phyloP scores from a whole-genome alignment of 2,797 vertebrate species.

The Amblyopsis hoosieri region DNA sequence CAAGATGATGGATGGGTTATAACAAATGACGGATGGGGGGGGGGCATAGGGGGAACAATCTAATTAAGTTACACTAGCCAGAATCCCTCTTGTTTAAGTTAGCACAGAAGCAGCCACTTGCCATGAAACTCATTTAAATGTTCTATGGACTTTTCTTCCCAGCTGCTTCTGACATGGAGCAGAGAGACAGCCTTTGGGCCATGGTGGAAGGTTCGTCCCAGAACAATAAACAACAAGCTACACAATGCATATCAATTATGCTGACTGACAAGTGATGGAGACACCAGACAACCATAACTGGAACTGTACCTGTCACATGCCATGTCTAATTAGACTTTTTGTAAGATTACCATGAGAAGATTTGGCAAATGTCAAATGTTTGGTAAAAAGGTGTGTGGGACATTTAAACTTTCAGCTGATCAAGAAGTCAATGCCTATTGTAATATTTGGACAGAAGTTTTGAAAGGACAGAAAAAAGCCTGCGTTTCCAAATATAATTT shows the following conservation, averaged over 20 bases:
- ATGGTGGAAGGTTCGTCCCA: slow-evolving; percentile 34
- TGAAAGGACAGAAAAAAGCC: not conserved
- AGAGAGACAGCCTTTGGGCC: slow-evolving; percentile 31
- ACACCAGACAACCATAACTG: slow-evolving; percentile 38
- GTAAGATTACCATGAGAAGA: slow-evolving; percentile 5
- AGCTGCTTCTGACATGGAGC: slow-evolving; percentile 39
- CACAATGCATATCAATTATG: slow-evolving; percentile 52
- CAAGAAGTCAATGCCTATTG: slow-evolving; percentile 1
- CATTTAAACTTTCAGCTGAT: not conserved
- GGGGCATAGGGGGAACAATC: slow-evolving; percentile 21
- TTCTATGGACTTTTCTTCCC: slow-evolving; percentile 36
- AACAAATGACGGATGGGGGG: slow-evolving; percentile 61
- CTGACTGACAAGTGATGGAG: slow-evolving; percentile 46
- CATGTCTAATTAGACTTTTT: slow-evolving; percentile 17
- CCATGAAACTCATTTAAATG: slow-evolving; percentile 54
- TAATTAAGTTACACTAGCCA: slow-evolving; percentile 36
- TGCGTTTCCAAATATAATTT: slow-evolving; percentile 7
- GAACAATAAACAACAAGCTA: slow-evolving; percentile 55
- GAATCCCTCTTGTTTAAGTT: slow-evolving; percentile 36
- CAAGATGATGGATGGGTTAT: slow-evolving; percentile 66
- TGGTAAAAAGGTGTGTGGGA: not conserved
- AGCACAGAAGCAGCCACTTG: slow-evolving; percentile 34
- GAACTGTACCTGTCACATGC: slow-evolving; percentile 27
- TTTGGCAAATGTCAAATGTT: not conserved
- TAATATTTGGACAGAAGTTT: slow-evolving; percentile 4